These are phyloP conservation scores for Athene cunicularia DNA, from an alignment of 2,113 vertebrate species.

Conservation along the genomic window DNA sequence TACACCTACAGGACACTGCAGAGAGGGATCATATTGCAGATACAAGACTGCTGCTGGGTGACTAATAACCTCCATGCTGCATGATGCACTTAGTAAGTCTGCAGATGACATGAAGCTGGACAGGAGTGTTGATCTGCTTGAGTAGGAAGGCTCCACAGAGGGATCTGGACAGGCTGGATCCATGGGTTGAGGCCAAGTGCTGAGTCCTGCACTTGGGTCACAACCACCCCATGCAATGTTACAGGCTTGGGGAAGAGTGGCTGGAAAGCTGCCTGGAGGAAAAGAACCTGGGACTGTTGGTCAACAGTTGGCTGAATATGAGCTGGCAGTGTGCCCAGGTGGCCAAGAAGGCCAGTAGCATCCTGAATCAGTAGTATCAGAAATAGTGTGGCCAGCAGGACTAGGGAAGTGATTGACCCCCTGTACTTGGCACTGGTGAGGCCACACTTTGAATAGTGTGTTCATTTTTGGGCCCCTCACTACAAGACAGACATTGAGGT, in stretches of 20 bases:
- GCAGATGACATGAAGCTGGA: neutral
- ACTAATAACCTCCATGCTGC: neutral
- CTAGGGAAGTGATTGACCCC: neutral
- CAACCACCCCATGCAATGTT: too few relatives aligned
- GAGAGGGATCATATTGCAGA: neutral
- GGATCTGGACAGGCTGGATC: neutral
- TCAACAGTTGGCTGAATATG: neutral
- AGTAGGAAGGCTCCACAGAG: neutral
- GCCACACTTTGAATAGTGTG: neutral
- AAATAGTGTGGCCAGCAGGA: neutral
- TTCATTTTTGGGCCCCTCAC: neutral
- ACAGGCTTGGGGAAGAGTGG: neutral
- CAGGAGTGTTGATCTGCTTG: neutral
- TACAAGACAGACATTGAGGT: neutral
- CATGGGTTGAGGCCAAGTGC: neutral
- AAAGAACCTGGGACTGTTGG: neutral
- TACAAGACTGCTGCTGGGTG: rapidly evolving
- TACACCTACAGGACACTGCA: neutral
- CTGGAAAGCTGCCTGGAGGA: neutral
- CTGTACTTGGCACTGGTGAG: neutral
- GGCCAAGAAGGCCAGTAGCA: neutral
- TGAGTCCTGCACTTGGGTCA: neutral
- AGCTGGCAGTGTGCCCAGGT: neutral
- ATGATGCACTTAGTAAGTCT: neutral
- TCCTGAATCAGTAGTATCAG: neutral